A percentile compares a stretch with the other conserved stretches of the same genome.
Conservation (phyloP, 2,113 vertebrate species). For the Platysteira castanea region DNA sequence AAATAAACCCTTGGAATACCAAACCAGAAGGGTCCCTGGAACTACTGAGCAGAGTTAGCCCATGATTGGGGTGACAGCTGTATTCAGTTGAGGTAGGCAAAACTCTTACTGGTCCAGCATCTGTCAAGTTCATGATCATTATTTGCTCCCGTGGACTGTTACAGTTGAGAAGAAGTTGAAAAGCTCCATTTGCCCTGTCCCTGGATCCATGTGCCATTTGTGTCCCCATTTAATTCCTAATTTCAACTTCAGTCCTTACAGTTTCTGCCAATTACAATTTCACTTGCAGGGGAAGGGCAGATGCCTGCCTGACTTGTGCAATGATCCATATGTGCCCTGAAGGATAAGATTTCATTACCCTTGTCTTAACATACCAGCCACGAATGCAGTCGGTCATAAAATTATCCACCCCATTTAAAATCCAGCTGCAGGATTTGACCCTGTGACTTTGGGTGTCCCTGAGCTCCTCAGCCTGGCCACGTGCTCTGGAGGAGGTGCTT, state of each 20-base stretch:
- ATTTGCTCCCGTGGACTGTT: not conserved
- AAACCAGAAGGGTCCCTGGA: not conserved
- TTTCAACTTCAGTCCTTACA: not conserved
- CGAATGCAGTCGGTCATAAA: conserved; percentile 8
- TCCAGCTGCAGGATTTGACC: conserved; percentile 9
- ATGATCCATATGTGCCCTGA: conserved; percentile 8
- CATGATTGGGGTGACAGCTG: not conserved
- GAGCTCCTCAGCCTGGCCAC: not conserved
- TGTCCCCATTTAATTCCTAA: not conserved
- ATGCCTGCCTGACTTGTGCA: conserved; percentile 33
- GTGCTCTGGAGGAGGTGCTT: rapidly evolving
- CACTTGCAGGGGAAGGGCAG: conserved; percentile 1
- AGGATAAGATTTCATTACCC: conserved; percentile 51
- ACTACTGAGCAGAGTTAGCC: not conserved
- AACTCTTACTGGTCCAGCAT: not conserved
- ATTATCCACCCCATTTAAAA: conserved; percentile 46
- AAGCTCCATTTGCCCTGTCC: not conserved
- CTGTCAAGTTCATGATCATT: not conserved
- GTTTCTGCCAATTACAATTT: conserved; percentile 1
- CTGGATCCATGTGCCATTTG: not conserved
- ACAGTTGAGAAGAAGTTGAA: not conserved
- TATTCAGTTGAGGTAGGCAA: not conserved
- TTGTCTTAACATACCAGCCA: conserved; percentile 35
- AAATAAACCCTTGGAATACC: not conserved
- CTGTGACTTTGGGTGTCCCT: not conserved